These are phyloP conservation scores for Agrotis puta DNA, from an alignment of 2,888 invertebrate species.

Conservation along the genomic window DNA sequence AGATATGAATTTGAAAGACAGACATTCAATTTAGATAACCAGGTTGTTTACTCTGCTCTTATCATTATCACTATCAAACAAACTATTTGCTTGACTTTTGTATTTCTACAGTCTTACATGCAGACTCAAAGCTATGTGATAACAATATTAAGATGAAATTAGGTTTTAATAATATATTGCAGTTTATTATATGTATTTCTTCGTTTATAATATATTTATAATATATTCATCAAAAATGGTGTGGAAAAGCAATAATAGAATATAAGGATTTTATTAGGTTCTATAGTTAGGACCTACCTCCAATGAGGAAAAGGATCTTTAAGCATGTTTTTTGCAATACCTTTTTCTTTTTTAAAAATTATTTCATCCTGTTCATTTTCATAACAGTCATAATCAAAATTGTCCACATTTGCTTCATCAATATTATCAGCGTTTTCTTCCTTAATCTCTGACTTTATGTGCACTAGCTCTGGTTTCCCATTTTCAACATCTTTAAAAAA, in stretches of 20 bases:
- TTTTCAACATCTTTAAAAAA: slow-evolving; percentile 12
- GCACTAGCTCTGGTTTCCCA: slow-evolving; percentile 10
- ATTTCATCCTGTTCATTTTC: slow-evolving; percentile 31
- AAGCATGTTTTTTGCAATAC: slow-evolving; percentile 17
- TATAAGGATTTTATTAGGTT: too few species aligned
- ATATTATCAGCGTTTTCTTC: slow-evolving; percentile 39
- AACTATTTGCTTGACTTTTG: neutral
- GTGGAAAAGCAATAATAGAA: too few species aligned
- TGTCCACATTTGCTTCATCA: slow-evolving; percentile 20
- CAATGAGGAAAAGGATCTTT: too few species aligned
- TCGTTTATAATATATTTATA: too few species aligned
- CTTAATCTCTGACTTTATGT: slow-evolving; percentile 61
- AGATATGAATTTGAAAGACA: too few species aligned
- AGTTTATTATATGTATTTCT: too few species aligned
- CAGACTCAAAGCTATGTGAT: too few species aligned
- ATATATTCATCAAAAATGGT: too few species aligned
- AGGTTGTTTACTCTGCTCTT: neutral
- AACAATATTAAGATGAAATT: neutral
- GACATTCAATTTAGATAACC: neutral
- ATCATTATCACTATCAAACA: neutral
- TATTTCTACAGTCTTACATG: neutral
- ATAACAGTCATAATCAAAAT: slow-evolving; percentile 32
- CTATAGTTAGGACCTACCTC: too few species aligned
- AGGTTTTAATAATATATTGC: neutral
- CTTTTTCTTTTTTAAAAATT: slow-evolving; percentile 42